Base-by-base conservation (phyloP, 2,888 invertebrate genomes). In the Pasiphila rectangulata region DNA sequence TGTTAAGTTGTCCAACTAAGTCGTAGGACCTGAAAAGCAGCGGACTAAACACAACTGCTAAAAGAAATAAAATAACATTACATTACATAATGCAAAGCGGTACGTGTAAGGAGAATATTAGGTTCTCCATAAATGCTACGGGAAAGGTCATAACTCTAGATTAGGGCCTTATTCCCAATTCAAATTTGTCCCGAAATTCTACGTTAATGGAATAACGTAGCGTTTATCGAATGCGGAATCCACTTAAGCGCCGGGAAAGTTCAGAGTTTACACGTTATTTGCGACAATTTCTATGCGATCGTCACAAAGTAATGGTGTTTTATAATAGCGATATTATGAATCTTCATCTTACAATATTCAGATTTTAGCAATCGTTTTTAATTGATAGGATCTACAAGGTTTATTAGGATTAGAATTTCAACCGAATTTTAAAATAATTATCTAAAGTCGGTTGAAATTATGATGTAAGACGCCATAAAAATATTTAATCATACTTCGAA, bases 1-100 rank as follows among this genome's bases (percentile, higher is more conserved):
- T 79, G 79, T 81, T 63, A 59, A 39, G 65, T 61, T 75, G 73
- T 73, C 52, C 57, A 57, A 9, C n/a, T 7, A 16, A n/a, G n/a
- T n/a, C n/a, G n/a, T n/a, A n/a, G n/a, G n/a, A n/a, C n/a, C n/a
- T n/a, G n/a, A n/a, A n/a, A n/a, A n/a, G n/a, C n/a, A n/a, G n/a
- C n/a, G n/a, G n/a, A n/a, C n/a, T n/a, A n/a, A n/a, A n/a, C n/a
- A n/a, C n/a, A n/a, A n/a, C n/a, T n/a, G n/a, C n/a, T n/a, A n/a
- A n/a, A n/a, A n/a, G n/a, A n/a, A n/a, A n/a, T n/a, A n/a, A n/a
- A n/a, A n/a, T n/a, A n/a, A n/a, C n/a, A n/a, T n/a, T n/a, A n/a
- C n/a, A n/a, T n/a, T n/a, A n/a, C n/a, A n/a, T n/a, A n/a, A n/a
- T 39, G 34, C 16, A 51, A 44, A 53, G 37, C 32, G 46, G 44